These are phyloP conservation scores for Acanthis flammea DNA, from an alignment of 2,797 vertebrate species.

Conservation along the genomic window DNA sequence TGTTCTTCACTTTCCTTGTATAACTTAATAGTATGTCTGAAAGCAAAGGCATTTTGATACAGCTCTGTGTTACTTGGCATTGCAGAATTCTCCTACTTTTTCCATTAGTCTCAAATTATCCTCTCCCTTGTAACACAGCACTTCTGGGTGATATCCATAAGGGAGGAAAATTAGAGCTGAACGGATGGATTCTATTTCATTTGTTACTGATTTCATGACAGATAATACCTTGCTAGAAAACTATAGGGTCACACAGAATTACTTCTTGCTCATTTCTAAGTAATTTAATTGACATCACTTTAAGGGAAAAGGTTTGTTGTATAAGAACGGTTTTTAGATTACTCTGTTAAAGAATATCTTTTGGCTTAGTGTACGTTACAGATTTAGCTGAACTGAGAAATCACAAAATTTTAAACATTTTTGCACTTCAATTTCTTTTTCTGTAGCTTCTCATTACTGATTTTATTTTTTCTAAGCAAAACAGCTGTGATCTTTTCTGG, in stretches of 20 bases:
- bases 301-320: background rate
- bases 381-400: background rate
- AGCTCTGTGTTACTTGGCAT: conserved; percentile 60
- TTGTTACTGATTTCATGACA: conserved; percentile 75
- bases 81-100: conserved; percentile 70
- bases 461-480: background rate
- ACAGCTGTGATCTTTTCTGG: background rate
- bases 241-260: conserved; percentile 62
- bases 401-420: background rate
- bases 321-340: background rate
- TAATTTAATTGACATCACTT: conserved; percentile 58
- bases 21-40: conserved; percentile 65
- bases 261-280: conserved; percentile 39
- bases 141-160: conserved; percentile 60
- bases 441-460: background rate
- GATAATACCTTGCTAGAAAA: conserved; percentile 73
- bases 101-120: conserved; percentile 75
- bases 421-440: background rate
- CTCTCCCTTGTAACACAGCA: conserved; percentile 68
- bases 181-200: conserved; percentile 73
- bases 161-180: conserved; percentile 70
- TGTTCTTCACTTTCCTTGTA: conserved; percentile 54
- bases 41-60: conserved; percentile 67
- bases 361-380: background rate
- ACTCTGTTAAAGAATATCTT: background rate